phyloP scores from a whole-genome alignment of 2,888 invertebrate species.

The Smittia sp. region DNA sequence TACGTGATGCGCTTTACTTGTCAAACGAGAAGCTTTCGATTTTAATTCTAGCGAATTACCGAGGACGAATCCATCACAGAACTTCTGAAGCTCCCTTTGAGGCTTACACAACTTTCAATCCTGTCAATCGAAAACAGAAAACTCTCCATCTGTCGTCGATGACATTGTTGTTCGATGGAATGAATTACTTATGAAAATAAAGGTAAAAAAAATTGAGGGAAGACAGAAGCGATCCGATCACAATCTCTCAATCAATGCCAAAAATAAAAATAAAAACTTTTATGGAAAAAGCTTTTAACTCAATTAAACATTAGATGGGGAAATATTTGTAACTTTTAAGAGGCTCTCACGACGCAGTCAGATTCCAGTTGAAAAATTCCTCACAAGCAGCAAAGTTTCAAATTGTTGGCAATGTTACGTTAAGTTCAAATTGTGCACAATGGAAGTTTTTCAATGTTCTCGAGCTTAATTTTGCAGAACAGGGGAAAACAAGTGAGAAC shows the following conservation, averaged over 20 bases:
- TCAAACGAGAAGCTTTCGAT: too few species aligned
- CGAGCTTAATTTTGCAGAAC: not conserved
- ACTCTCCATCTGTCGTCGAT: not conserved
- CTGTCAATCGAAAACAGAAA: not conserved
- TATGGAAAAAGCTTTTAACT: conserved; percentile 31
- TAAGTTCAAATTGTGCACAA: not conserved
- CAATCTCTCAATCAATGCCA: conserved; percentile 26
- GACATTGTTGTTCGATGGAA: not conserved
- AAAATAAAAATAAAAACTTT: conserved; percentile 11
- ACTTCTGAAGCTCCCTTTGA: too few species aligned
- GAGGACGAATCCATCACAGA: too few species aligned
- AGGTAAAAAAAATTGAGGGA: not conserved
- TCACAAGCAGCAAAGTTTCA: not conserved
- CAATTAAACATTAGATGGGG: conserved; percentile 21
- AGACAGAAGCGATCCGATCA: not conserved
- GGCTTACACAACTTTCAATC: too few species aligned
- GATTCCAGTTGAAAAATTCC: not conserved
- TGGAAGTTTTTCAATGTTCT: not conserved
- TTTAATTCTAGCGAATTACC: too few species aligned
- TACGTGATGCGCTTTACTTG: too few species aligned
- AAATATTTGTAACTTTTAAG: conserved; percentile 7
- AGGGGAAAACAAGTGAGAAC: not conserved
- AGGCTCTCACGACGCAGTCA: not conserved
- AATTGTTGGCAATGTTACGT: not conserved
- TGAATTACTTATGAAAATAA: too few species aligned